These are phyloP conservation scores for Heterotilapia buettikoferi DNA, from an alignment of 2,113 vertebrate species.

Conservation along the genomic window DNA sequence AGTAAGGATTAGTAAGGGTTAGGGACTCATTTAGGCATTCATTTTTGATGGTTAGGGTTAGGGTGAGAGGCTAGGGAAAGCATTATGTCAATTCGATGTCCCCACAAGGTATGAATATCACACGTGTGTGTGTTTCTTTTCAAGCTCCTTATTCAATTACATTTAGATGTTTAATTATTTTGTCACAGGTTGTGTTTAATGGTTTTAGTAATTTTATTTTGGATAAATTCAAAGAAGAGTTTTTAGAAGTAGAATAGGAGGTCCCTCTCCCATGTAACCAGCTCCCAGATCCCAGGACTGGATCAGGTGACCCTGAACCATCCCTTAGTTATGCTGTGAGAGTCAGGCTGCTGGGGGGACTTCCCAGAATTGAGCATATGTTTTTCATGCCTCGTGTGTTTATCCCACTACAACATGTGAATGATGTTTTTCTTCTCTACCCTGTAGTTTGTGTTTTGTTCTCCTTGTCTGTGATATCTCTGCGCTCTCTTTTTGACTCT, in stretches of 20 bases:
- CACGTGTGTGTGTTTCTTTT: not conserved
- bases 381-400: not conserved
- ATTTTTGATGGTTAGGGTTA: not conserved
- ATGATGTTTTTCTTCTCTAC: not conserved
- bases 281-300: not conserved
- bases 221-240: not conserved
- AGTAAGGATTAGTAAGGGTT: not conserved
- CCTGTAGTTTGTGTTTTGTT: not conserved
- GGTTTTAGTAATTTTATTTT: not conserved
- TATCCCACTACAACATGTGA: not conserved
- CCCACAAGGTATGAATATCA: not conserved
- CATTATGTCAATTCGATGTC: not conserved
- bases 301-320: not conserved
- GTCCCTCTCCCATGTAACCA: not conserved
- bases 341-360: not conserved
- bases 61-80: not conserved
- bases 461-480: not conserved
- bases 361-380: not conserved
- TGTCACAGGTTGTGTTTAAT: not conserved
- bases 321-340: not conserved
- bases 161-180: not conserved
- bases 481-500: not conserved
- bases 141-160: not conserved
- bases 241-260: not conserved
- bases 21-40: not conserved